Base-by-base conservation (phyloP, 2,797 vertebrate genomes). In the Gobio occitaniae region DNA sequence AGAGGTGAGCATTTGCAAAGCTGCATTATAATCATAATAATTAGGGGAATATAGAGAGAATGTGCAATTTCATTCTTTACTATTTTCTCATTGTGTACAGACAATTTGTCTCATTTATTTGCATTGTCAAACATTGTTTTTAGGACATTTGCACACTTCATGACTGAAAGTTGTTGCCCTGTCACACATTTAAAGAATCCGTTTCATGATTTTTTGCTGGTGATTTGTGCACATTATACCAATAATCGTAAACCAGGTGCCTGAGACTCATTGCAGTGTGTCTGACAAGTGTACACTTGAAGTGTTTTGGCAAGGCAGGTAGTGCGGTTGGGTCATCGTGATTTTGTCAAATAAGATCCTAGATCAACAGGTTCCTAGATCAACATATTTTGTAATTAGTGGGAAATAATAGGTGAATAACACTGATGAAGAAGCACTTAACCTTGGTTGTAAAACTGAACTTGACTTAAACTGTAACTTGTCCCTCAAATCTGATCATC, bases 1-100 rank as follows among this genome's bases (percentile, higher is more conserved):
- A 86, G 97, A 98, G 96, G 97, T 97, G 90, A 95, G 96, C 15
- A 48, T 50, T 13, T 56, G 50, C 36, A 41, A 52, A 52, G 10
- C 61, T 77, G 52, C 12, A 61, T 66, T 41, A 41, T 41, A 41
- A 7, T 41, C 11, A 66, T 16, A 63, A 66, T 50, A n/a, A 47
- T 61, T 25, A 7, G 1, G 17, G 16, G 29, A 29, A 16, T 19
- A 11, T 15, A 41, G 15, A 81, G 21, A 44, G 50, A 19, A 56
- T 52, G 32, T 71, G 48, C 15, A 16, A 32, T 41, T 17, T 21
- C 6, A 16, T 71, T 41, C 21, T 50, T 10, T 50, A 7, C 36
- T 29, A 41, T 78, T 47, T 36, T 25, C 17, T 47, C 41, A 47
- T 15, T 70, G 11, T 44, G 13, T 36, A 32, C n/a, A 19, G 29